Percentiles rank a stretch among this genome's conserved stretches.
Evolutionary conservation across 2,113 vertebrate species (phyloP).

Genomic region (Rissa tridactyla): DNA sequence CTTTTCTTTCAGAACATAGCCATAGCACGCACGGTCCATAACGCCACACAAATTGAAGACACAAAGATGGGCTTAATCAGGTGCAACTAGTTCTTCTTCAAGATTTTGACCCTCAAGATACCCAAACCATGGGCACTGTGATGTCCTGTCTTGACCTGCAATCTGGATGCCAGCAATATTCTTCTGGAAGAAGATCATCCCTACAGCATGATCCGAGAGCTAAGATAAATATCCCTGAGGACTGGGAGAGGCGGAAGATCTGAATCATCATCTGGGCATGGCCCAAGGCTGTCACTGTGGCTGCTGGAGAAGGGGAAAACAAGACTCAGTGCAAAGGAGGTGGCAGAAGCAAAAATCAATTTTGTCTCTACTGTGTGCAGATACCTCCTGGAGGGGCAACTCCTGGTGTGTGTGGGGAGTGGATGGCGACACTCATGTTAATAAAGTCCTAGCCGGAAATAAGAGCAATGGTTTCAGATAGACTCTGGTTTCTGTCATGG

Average conservation of each 20-base stretch:
- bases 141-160: background rate
- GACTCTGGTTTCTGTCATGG: accelerated
- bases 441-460: background rate
- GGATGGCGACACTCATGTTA: accelerated
- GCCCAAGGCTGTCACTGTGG: background rate
- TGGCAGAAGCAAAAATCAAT: background rate
- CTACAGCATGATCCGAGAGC: background rate
- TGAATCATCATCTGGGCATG: accelerated
- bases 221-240: background rate
- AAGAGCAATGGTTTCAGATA: accelerated
- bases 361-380: background rate
- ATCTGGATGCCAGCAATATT: background rate
- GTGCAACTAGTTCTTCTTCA: background rate
- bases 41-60: background rate
- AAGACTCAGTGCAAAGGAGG: background rate
- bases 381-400: background rate
- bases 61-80: background rate
- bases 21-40: background rate
- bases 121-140: background rate
- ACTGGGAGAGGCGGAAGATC: background rate
- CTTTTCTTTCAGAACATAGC: background rate
- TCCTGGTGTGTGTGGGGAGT: background rate
- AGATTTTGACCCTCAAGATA: background rate
- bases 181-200: background rate
- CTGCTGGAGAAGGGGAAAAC: background rate